phyloP scores from a whole-genome alignment of 1,140 invertebrate species.

The Polypedilum vanderplanki region DNA sequence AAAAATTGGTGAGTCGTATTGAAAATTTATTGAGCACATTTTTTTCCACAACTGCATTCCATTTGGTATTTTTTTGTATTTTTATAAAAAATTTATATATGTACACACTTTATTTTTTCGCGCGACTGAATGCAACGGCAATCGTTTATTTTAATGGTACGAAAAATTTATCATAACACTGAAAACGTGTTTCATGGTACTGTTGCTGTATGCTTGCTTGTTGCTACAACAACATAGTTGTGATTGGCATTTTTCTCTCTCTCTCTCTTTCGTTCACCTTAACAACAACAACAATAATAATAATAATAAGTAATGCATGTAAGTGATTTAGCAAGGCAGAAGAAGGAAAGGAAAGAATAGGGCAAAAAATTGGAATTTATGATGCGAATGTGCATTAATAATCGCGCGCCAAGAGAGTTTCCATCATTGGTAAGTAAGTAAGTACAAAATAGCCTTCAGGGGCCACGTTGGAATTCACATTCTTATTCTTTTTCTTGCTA shows the following conservation, averaged over 20 bases:
- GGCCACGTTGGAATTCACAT: background rate
- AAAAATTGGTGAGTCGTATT: slow-evolving; percentile 18
- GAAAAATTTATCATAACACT: slow-evolving; percentile 19
- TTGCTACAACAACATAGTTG: background rate
- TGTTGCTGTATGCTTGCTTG: background rate
- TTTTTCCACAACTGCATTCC: background rate
- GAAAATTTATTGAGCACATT: slow-evolving; percentile 7
- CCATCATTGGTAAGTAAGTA: background rate
- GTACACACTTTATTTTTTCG: slow-evolving; percentile 18
- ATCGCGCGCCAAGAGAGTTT: background rate
- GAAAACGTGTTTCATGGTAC: background rate
- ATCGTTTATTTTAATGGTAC: background rate
- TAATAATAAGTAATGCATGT: too few relatives aligned
- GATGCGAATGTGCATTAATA: slow-evolving; percentile 19
- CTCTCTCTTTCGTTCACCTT: too few relatives aligned
- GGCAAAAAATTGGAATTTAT: slow-evolving; percentile 26
- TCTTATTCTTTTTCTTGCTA: background rate
- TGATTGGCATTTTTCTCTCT: background rate
- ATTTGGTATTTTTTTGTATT: background rate
- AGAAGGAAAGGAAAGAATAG: background rate
- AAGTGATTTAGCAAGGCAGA: background rate
- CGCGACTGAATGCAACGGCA: background rate
- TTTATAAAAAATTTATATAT: background rate
- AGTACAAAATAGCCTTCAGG: background rate
- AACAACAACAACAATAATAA: too few relatives aligned